Evolutionary conservation across 2,113 vertebrate species (phyloP), one percentile per base, ranked within the genome.

Genomic region (Camelus dromedarius): DNA sequence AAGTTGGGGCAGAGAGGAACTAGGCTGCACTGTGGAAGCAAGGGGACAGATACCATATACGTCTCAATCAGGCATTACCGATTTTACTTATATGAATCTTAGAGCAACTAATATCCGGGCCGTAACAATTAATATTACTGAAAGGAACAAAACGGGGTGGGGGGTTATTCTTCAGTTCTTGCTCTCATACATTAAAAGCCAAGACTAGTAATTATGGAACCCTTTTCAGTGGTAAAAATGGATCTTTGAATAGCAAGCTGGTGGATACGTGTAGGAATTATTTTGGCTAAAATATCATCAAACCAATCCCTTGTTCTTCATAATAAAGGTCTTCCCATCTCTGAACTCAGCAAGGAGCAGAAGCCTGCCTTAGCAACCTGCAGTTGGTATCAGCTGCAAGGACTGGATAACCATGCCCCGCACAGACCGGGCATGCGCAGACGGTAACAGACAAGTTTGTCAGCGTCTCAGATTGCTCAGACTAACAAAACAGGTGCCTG

Each of bases 121-220:
- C 32, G 11, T 42, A 76, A 83, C 2, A 42, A 8, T 75, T 48
- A 67, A 32, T 10, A 72, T 12, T 58, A 26, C 60, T 46, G 7
- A 75, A 58, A 95, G 42, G 62, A 58, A n/a, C 54, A 50, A 70
- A 58, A 35, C 12, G 28, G 4, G 38, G 38, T 35, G 38, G 38
- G 50, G 42, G 50, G 30, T 58, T 62, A 83, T 66, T 89, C 16
- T 66, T 30, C 18, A 75, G 38, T 32, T 80, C 54, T 69, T 56
- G 66, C 52, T 64, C 50, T 91, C 2, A 48, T 76, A 69, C 16
- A 24, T 80, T 56, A 90, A 93, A 97, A 95, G 46, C 83, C 56
- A 50, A 86, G 30, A 38, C 7, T 69, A 81, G 48, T 67, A 83
- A 24, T 84, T 88, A 60, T 52, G 28, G 89, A 87, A 50, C 3